Evolutionary conservation across 2,113 vertebrate genomes (phyloP).

Genomic region (Vulpes vulpes): DNA sequence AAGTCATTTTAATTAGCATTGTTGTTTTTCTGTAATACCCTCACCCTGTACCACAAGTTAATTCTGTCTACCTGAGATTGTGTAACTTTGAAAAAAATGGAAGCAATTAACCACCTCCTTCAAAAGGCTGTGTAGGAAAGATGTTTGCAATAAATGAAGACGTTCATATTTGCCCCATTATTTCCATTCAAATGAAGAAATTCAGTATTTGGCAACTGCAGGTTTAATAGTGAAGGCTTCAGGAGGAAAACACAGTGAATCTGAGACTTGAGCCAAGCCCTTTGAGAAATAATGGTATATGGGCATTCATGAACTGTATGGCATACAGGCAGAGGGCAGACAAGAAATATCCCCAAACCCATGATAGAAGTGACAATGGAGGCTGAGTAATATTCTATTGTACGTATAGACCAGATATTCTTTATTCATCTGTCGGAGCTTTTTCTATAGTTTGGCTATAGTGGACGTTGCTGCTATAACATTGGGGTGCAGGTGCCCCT

Average conservation of each 20-base stretch:
- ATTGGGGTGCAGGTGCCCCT: too few species aligned
- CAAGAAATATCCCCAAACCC: neutral
- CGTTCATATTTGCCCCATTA: too few species aligned
- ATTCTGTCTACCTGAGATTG: too few species aligned
- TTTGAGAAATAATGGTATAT: neutral
- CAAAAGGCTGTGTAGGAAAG: neutral
- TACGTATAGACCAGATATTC: too few species aligned
- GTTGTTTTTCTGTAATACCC: neutral
- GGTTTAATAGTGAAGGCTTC: neutral
- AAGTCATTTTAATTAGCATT: neutral
- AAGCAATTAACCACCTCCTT: neutral
- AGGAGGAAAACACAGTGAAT: too few species aligned
- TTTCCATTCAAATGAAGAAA: neutral
- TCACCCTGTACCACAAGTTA: neutral
- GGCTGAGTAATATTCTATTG: neutral
- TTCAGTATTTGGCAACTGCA: neutral
- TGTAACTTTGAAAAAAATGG: neutral
- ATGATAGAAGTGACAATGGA: neutral
- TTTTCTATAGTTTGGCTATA: too few species aligned
- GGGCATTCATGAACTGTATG: neutral
- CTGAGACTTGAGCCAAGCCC: neutral
- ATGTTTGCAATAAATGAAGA: neutral
- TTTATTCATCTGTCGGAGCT: too few species aligned
- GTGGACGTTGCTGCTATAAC: too few species aligned
- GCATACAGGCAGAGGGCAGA: rapidly evolving